phyloP scores from a whole-genome alignment of 2,888 invertebrate species.

The Serrognathus titanus region DNA sequence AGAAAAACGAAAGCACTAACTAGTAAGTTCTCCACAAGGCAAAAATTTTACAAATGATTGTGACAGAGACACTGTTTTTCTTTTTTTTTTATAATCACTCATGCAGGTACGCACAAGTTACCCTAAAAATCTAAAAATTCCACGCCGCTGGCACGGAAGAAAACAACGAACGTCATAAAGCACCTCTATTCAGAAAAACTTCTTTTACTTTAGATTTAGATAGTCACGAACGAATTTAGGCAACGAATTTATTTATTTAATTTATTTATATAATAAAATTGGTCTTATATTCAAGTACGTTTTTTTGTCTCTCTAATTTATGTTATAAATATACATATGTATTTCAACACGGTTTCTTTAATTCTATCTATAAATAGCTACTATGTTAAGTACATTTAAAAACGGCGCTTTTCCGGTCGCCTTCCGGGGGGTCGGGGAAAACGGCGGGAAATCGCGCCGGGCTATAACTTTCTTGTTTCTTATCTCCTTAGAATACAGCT shows the following conservation, averaged over 20 bases:
- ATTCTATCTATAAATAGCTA: conserved; percentile 14
- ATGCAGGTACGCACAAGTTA: not conserved
- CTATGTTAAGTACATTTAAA: conserved; percentile 15
- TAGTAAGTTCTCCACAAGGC: conserved; percentile 36
- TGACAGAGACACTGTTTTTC: conserved; percentile 22
- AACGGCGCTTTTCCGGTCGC: conserved; percentile 3
- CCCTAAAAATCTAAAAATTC: not conserved
- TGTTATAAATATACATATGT: conserved; percentile 16
- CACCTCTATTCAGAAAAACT: not conserved
- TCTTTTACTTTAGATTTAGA: not conserved
- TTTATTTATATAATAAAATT: conserved; percentile 13
- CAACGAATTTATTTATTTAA: conserved; percentile 12
- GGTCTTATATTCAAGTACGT: conserved; percentile 19
- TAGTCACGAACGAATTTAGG: conserved; percentile 1
- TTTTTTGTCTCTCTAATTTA: conserved; percentile 12
- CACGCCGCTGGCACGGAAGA: conserved; percentile 1
- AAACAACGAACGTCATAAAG: not conserved
- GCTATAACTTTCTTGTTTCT: conserved; percentile 5
- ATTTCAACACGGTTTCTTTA: conserved; percentile 13
- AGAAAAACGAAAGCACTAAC: conserved; percentile 39
- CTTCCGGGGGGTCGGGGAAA: conserved; percentile 2
- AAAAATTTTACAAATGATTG: conserved; percentile 40
- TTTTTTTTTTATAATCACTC: not conserved
- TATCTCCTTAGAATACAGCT: conserved; percentile 30
- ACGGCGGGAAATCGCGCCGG: conserved; percentile 5